A percentile compares a stretch with the other conserved stretches of the same genome.
Conservation (phyloP, 2,797 vertebrate genomes). For the Ptychadena robeensis region DNA sequence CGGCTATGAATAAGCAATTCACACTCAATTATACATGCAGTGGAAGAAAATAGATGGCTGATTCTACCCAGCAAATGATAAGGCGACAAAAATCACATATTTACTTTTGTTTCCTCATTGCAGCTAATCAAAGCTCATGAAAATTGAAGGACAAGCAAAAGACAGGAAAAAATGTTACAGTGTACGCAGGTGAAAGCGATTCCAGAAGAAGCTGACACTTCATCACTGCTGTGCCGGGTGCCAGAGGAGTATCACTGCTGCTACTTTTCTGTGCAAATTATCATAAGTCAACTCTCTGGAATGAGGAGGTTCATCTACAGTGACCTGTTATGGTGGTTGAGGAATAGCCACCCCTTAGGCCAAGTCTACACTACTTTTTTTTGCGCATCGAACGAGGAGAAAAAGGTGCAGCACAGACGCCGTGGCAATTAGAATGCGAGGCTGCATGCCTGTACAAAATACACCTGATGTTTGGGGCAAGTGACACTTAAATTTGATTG, state of each 20-base stretch:
- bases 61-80: background rate
- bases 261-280: conserved; percentile 47
- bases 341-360: background rate
- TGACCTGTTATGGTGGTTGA: background rate
- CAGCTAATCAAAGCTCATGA: conserved; percentile 12
- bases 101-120: conserved; percentile 21
- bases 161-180: conserved; percentile 35
- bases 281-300: conserved; percentile 47
- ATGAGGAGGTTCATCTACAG: conserved; percentile 33
- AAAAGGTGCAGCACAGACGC: too few species aligned
- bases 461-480: too few species aligned
- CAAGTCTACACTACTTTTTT: too few species aligned
- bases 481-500: too few species aligned
- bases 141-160: conserved; percentile 23
- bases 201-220: conserved; percentile 59
- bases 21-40: background rate
- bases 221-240: conserved; percentile 36
- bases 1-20: background rate
- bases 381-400: too few species aligned
- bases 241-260: conserved; percentile 44
- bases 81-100: conserved; percentile 28
- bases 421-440: too few species aligned
- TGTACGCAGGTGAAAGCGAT: conserved; percentile 47
- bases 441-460: too few species aligned
- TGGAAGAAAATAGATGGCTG: background rate